Conservation (phyloP, 2,113 vertebrate species). For the Pseudorectes ferrugineus region DNA sequence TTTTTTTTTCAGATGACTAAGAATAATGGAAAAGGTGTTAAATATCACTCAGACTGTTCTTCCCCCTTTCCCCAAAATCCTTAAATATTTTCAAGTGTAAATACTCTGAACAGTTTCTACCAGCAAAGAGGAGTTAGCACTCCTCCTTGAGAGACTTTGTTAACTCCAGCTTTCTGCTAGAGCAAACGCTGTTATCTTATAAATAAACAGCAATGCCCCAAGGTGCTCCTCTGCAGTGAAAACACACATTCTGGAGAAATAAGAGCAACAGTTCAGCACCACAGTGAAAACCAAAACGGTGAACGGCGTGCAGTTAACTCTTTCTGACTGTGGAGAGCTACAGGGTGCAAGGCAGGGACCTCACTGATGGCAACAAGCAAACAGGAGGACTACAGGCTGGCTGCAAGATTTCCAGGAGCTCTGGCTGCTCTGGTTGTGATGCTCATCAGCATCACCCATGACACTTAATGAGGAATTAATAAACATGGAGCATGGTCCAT, state of each 20-base stretch:
- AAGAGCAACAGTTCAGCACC: constrained; percentile 24
- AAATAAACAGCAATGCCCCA: constrained; percentile 50
- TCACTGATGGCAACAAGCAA: not conserved
- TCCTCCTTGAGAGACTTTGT: not conserved
- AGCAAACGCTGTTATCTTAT: constrained; percentile 23
- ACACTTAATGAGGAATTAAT: not conserved
- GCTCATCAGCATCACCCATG: not conserved
- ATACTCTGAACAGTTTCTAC: constrained; percentile 30
- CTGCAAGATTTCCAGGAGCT: constrained; percentile 1
- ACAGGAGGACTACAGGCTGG: not conserved
- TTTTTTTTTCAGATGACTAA: not conserved
- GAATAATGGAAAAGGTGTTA: not conserved
- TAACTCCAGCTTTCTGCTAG: constrained; percentile 2
- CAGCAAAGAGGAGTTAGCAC: not conserved
- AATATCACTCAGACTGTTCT: not conserved
- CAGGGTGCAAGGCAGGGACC: not conserved
- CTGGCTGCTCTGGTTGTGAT: not conserved
- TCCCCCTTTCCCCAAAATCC: not conserved
- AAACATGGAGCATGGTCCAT: rapidly evolving
- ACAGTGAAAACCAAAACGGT: not conserved
- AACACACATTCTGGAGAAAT: constrained; percentile 23
- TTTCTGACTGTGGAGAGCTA: not conserved
- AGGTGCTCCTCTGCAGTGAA: constrained; percentile 28
- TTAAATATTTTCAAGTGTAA: constrained; percentile 25
- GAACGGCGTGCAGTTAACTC: not conserved